Base-by-base conservation (phyloP, 2,888 invertebrate species). In the Nomada fucata region DNA sequence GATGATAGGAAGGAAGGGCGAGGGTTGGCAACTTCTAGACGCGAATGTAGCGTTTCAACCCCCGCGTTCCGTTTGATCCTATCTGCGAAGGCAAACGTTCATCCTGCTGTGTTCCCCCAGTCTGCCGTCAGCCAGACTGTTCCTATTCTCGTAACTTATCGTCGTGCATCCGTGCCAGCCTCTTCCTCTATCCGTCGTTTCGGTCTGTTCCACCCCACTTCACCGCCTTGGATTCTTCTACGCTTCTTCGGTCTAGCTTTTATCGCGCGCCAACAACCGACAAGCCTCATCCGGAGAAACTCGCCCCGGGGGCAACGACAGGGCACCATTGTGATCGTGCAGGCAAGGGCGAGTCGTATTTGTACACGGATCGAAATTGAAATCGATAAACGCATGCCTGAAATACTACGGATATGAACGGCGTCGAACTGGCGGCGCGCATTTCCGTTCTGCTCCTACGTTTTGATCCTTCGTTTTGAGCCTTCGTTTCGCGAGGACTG, bases 41-140 rank as follows among this genome's bases (percentile, higher is more conserved):
- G 63, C 36, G 75, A 84, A 81, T 70, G 77, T 63, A 82, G 78
- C 82, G 71, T 84, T 87, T 74, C 79, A 80, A 67, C 76, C 76
- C 60, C 68, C 23, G 53, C 77, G 67, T 72, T 89, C 73, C 85
- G 86, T 87, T 86, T 83, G 84, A 86, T 87, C 85, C 76, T 76
- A 75, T 63, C 82, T 68, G 15, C 42, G 52, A 55, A 71, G 67
- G 53, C 75, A 85, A 86, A 85, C 80, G 78, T 72, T 83, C 83
- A 70, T 82, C 79, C 77, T 76, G 36, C 55, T 44, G 63, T 71
- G 47, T 84, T 76, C 76, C 69, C 63, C 60, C 44, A 61, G 26
- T 82, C 2, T 10, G 74, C 76, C 68, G 29, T 59, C 79, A 55
- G 76, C 29, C 57, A 63, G 52, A 61, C 83, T 69, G 75, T 69